These are phyloP conservation scores for Spodoptera picta DNA, from an alignment of 2,888 invertebrate species.

Conservation along the genomic window DNA sequence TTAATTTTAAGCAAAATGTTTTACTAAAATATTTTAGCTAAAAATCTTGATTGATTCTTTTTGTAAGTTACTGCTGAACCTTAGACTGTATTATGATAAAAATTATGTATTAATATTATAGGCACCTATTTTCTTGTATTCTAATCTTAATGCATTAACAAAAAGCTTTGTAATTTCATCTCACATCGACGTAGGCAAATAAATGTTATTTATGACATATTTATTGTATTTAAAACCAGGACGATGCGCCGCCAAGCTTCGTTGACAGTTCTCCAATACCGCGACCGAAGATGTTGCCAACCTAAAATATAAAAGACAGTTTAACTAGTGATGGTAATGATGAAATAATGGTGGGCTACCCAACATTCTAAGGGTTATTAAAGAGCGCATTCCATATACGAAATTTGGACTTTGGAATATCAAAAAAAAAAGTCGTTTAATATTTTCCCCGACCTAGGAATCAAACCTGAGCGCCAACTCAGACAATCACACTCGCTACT, in stretches of 20 bases:
- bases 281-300: conserved; percentile 96
- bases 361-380: too few species aligned
- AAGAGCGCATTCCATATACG: too few species aligned
- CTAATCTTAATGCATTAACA: conserved; percentile 62
- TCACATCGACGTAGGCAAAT: conserved; percentile 73
- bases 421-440: too few species aligned
- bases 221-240: conserved; percentile 91
- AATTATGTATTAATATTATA: background rate
- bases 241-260: conserved; percentile 94
- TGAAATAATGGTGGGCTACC: too few species aligned
- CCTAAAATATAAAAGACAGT: conserved; percentile 79
- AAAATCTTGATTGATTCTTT: too few species aligned
- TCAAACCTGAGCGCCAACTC: too few species aligned
- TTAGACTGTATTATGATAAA: conserved; percentile 7
- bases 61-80: too few species aligned
- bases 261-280: conserved; percentile 96
- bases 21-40: background rate
- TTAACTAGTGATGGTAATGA: too few species aligned
- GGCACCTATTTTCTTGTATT: background rate
- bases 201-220: conserved; percentile 64
- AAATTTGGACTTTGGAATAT: too few species aligned
- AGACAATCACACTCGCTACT: too few species aligned
- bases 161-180: conserved; percentile 69
- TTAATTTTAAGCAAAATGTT: background rate
- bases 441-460: too few species aligned